Conservation (phyloP, 2,888 invertebrate genomes). For the Limnephilus auricula region DNA sequence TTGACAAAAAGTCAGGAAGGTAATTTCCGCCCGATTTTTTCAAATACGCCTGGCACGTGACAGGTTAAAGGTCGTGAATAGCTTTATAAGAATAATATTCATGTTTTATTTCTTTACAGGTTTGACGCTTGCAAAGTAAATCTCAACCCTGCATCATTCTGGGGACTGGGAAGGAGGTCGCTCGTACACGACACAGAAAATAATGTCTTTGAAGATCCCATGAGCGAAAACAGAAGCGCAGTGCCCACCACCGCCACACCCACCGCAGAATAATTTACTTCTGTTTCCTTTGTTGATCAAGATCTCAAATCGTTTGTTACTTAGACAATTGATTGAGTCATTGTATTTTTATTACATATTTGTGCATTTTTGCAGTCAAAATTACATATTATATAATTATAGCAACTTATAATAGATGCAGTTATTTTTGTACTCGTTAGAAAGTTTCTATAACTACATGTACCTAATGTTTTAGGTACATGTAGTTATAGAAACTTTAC, state of each 20-base stretch:
- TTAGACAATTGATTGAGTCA: neutral
- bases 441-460: too few species aligned
- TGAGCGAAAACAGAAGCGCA: neutral
- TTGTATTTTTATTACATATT: too few species aligned
- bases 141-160: conserved; percentile 73
- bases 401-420: too few species aligned
- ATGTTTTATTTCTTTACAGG: conserved; percentile 67
- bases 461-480: too few species aligned
- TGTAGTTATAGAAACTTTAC: too few species aligned
- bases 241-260: neutral
- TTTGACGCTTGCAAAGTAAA: conserved; percentile 72
- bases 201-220: conserved; percentile 67
- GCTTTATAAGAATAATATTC: neutral
- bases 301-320: neutral
- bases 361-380: too few species aligned
- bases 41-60: too few species aligned
- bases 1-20: too few species aligned
- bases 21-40: too few species aligned
- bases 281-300: neutral
- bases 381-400: too few species aligned
- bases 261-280: neutral
- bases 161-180: conserved; percentile 74
- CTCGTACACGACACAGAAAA: conserved; percentile 66
- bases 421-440: too few species aligned
- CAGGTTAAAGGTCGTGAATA: neutral